These are phyloP conservation scores for Heterodera filipjevi DNA, from an alignment of 2,888 invertebrate genomes.

Conservation along the genomic window DNA sequence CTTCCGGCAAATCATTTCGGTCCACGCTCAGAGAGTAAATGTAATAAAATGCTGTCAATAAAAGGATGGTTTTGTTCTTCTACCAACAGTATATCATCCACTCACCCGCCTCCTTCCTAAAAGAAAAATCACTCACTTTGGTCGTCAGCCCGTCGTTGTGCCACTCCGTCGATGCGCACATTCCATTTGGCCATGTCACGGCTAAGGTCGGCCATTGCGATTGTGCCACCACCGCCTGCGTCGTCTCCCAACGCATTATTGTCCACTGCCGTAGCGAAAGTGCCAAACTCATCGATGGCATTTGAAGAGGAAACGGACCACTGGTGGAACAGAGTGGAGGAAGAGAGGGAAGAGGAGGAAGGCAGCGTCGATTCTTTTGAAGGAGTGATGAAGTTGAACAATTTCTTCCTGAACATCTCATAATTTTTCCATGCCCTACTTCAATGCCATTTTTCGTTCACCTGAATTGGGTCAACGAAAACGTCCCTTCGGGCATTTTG, in stretches of 20 bases:
- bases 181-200: slow-evolving; percentile 59
- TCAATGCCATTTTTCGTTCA: slow-evolving; percentile 22
- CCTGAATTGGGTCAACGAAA: slow-evolving; percentile 47
- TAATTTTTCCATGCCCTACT: too few species aligned
- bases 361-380: not conserved
- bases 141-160: slow-evolving; percentile 48
- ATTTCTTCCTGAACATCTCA: slow-evolving; percentile 31
- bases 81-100: too few species aligned
- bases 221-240: slow-evolving; percentile 25
- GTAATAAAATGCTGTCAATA: slow-evolving; percentile 40
- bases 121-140: not conserved
- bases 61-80: too few species aligned
- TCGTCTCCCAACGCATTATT: not conserved
- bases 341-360: slow-evolving; percentile 13
- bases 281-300: not conserved
- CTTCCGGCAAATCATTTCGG: slow-evolving; percentile 45
- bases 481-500: slow-evolving; percentile 30
- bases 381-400: slow-evolving; percentile 34
- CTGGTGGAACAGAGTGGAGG: slow-evolving; percentile 12
- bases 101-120: too few species aligned
- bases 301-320: not conserved
- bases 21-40: slow-evolving; percentile 57
- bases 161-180: slow-evolving; percentile 54
- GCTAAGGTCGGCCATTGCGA: slow-evolving; percentile 40
- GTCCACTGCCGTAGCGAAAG: not conserved